phyloP scores from a whole-genome alignment of 2,113 vertebrate genomes.

The Mungos mungo region DNA sequence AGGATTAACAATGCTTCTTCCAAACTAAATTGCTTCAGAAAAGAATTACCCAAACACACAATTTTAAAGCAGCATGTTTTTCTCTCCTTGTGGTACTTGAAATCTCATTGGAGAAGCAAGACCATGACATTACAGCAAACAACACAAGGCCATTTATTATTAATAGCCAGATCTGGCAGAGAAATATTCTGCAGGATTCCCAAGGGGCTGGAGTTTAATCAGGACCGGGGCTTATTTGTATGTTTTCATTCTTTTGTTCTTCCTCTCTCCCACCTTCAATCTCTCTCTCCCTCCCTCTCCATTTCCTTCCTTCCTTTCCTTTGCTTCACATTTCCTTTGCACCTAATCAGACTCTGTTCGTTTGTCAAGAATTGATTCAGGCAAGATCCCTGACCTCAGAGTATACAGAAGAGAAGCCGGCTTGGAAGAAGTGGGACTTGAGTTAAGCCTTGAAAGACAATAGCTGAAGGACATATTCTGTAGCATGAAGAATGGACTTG shows the following conservation, averaged over 20 bases:
- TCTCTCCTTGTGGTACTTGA: constrained; percentile 15
- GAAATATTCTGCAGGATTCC: not conserved
- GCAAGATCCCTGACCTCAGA: constrained; percentile 36
- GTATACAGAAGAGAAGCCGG: not conserved
- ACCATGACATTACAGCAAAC: constrained; percentile 18
- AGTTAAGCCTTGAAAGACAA: constrained; percentile 59
- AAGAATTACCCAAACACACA: not conserved
- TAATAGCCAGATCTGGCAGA: not conserved
- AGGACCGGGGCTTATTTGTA: not conserved
- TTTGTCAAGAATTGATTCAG: constrained; percentile 51
- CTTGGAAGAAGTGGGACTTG: constrained; percentile 14
- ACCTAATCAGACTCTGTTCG: not conserved
- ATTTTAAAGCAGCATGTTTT: constrained; percentile 6
- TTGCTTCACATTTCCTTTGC: not conserved
- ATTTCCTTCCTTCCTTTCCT: not conserved
- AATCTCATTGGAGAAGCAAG: constrained; percentile 6
- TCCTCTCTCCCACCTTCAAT: not conserved
- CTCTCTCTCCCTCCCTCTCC: too few relatives aligned
- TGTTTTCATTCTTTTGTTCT: not conserved
- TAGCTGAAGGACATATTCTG: constrained; percentile 15
- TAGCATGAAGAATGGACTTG: not conserved
- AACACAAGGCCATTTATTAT: not conserved
- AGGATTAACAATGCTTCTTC: not conserved
- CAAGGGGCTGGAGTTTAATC: not conserved
- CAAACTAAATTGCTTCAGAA: not conserved